Percentiles rank a stretch among this genome's conserved stretches.
These are phyloP conservation scores for Drosophila lutescens DNA, from an alignment of 2,888 invertebrate genomes.

Conservation along the genomic window DNA sequence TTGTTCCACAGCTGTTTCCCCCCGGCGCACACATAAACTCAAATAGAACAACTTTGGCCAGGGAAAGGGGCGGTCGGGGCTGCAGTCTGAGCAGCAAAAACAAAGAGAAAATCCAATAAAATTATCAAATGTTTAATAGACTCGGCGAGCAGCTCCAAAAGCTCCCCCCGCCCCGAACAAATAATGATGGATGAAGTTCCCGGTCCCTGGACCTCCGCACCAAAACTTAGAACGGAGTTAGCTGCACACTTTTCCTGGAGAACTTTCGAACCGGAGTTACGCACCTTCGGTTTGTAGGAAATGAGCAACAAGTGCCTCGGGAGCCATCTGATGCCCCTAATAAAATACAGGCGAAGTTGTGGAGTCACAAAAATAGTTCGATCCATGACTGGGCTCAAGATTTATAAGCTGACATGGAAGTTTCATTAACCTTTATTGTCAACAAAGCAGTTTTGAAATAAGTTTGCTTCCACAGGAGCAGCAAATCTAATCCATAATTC, in stretches of 20 bases:
- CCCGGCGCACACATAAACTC: conserved; percentile 53
- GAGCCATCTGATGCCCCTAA: conserved; percentile 14
- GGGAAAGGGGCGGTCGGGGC: conserved; percentile 8
- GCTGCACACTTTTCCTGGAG: conserved; percentile 12
- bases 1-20: conserved; percentile 35
- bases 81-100: conserved; percentile 41
- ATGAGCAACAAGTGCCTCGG: conserved; percentile 27
- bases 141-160: conserved; percentile 39
- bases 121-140: conserved; percentile 76
- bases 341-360: background rate
- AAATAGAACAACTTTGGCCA: conserved; percentile 64
- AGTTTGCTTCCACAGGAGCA: background rate
- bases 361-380: background rate
- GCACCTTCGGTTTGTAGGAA: conserved; percentile 14
- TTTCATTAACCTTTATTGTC: background rate
- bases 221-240: background rate
- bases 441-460: background rate
- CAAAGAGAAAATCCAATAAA: conserved; percentile 53
- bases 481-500: background rate
- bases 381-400: background rate
- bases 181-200: conserved; percentile 58
- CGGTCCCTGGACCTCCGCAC: conserved; percentile 11
- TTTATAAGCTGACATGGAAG: background rate
- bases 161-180: conserved; percentile 24
- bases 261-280: conserved; percentile 31